Evolutionary conservation across 1,140 invertebrate genomes (phyloP).

Genomic region (Heliothis subflexa): DNA sequence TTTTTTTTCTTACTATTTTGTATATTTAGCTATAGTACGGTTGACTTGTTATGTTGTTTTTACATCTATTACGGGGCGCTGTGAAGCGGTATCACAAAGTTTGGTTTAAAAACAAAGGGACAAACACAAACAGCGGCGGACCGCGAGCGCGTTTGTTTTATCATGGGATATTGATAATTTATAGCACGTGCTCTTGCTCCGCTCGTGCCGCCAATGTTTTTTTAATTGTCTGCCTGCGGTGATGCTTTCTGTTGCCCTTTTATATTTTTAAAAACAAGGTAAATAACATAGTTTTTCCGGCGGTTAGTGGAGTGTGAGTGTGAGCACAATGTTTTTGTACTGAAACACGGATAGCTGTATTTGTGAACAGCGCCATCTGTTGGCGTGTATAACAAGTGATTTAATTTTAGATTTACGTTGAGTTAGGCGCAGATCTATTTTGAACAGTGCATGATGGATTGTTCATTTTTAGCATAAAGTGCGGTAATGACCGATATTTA

Average conservation of each 20-base stretch:
- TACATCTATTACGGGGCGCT: slow-evolving; percentile 41
- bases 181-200: slow-evolving; percentile 65
- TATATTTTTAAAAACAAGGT: slow-evolving; percentile 56
- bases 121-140: slow-evolving; percentile 67
- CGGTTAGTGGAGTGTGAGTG: slow-evolving; percentile 4
- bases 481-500: too few species aligned
- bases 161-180: slow-evolving; percentile 85
- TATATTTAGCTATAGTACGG: neutral
- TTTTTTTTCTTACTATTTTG: slow-evolving; percentile 27
- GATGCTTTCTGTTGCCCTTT: slow-evolving; percentile 26
- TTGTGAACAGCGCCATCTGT: slow-evolving; percentile 35
- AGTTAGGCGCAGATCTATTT: neutral
- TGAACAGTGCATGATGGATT: neutral
- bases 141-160: slow-evolving; percentile 71
- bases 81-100: slow-evolving; percentile 56
- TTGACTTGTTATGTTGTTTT: slow-evolving; percentile 11
- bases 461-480: neutral
- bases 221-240: slow-evolving; percentile 57
- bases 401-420: neutral
- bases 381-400: neutral
- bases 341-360: neutral
- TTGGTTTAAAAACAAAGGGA: slow-evolving; percentile 75
- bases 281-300: slow-evolving; percentile 42
- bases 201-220: slow-evolving; percentile 58
- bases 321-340: slow-evolving; percentile 11